Evolutionary conservation across 2,797 vertebrate genomes (phyloP).

Genomic region (Antennarius maculatus): DNA sequence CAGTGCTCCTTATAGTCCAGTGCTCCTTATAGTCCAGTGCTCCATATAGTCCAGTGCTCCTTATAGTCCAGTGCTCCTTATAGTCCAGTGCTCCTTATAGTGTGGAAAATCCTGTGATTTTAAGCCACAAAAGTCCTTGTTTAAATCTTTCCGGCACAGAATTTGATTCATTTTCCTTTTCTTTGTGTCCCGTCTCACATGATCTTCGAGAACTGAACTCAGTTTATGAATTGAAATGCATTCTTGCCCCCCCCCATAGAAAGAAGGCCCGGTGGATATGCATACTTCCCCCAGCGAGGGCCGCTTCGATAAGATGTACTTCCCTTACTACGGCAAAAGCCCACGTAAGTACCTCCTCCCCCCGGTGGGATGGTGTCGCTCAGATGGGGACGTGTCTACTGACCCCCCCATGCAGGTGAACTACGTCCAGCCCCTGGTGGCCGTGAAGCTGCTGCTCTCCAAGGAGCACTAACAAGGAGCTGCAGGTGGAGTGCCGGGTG

Average conservation of each 20-base stretch:
- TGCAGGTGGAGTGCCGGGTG: conserved; percentile 90
- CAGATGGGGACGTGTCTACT: conserved; percentile 12
- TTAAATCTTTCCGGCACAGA: conserved; percentile 28
- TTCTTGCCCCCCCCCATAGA: conserved; percentile 68
- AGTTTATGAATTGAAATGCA: conserved; percentile 9
- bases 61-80: no score
- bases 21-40: no score
- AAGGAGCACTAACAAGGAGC: conserved; percentile 84
- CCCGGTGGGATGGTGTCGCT: background rate
- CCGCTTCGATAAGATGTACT: conserved; percentile 92
- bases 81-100: no score
- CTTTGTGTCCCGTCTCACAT: conserved; percentile 36
- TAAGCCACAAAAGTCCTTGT: conserved; percentile 27
- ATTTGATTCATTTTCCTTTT: conserved; percentile 29
- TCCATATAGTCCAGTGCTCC: no score
- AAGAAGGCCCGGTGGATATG: conserved; percentile 72
- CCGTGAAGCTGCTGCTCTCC: conserved; percentile 86
- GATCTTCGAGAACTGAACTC: conserved; percentile 22
- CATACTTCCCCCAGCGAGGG: conserved; percentile 86
- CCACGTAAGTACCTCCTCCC: conserved; percentile 88
- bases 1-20: no score
- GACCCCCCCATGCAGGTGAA: conserved; percentile 77
- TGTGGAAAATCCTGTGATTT: background rate
- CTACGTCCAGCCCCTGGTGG: conserved; percentile 93
- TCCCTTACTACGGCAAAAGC: conserved; percentile 95